Conservation (phyloP, 30 jellyfish, hydroid and myxozoan species). For the Sanderia malayensis region DNA sequence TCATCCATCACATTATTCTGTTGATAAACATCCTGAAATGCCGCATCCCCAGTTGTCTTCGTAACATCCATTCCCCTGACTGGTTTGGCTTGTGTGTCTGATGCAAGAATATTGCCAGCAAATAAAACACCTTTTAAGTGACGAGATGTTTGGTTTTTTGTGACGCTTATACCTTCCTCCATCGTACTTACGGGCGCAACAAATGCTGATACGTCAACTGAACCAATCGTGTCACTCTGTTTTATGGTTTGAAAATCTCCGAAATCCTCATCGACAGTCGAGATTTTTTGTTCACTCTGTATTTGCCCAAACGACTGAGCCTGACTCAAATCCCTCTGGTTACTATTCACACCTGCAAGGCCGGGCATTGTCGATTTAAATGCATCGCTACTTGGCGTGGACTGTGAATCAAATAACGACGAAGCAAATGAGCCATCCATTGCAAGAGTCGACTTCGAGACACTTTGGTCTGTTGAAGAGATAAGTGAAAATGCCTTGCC, state of each 20-base stretch:
- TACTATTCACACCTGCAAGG: not conserved
- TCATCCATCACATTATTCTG: constrained; percentile 15
- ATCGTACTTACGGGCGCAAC: not conserved
- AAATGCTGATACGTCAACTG: not conserved
- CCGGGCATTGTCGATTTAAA: not conserved
- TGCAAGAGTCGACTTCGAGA: not conserved
- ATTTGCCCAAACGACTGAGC: not conserved
- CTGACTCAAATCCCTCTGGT: not conserved
- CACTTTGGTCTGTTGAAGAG: not conserved
- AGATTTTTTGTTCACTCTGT: not conserved
- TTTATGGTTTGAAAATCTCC: constrained; percentile 16
- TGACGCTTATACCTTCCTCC: not conserved
- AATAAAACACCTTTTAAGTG: not conserved
- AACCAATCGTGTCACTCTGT: not conserved
- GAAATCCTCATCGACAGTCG: constrained; percentile 6
- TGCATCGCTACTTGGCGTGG: too few relatives aligned
- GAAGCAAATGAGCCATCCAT: not conserved
- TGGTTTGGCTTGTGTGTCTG: not conserved
- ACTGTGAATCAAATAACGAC: too few relatives aligned
- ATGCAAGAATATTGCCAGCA: not conserved
- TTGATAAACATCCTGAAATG: not conserved
- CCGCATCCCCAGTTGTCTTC: not conserved
- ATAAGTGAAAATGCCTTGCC: not conserved
- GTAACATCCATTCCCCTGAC: not conserved
- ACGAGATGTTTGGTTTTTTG: not conserved